Conservation (phyloP, 2,797 vertebrate species). For the Propithecus perrieri region DNA sequence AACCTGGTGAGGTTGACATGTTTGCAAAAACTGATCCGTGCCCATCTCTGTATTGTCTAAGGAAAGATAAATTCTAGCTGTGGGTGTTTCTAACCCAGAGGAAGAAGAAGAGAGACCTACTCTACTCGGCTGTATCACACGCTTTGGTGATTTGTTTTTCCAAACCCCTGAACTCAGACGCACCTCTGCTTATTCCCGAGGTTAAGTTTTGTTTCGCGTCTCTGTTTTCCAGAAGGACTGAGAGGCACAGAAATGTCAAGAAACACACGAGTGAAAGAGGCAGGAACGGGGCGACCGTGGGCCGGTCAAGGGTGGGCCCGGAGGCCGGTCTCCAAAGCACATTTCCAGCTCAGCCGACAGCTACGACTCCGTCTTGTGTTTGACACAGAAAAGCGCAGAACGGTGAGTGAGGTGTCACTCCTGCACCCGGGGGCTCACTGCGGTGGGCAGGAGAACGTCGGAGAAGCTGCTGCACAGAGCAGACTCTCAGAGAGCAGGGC, state of each 20-base stretch:
- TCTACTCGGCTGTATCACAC: neutral
- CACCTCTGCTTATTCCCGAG: neutral
- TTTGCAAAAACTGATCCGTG: neutral
- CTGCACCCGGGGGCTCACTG: accelerated
- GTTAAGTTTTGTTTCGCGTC: neutral
- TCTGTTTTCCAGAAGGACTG: neutral
- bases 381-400: neutral
- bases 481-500: too few species aligned
- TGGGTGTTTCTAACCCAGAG: neutral
- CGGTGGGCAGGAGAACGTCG: too few species aligned
- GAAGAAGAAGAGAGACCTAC: neutral
- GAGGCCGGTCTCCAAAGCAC: too few species aligned
- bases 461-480: accelerated
- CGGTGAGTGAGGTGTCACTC: accelerated
- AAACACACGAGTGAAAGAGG: neutral
- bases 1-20: accelerated
- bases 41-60: neutral
- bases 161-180: neutral
- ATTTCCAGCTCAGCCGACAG: too few species aligned
- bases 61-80: neutral
- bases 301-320: too few species aligned
- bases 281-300: neutral
- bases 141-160: neutral
- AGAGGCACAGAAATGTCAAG: neutral
- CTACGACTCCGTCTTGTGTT: neutral